Evolutionary conservation across 1,140 invertebrate species (phyloP).

Genomic region (Lepidostoma basale): DNA sequence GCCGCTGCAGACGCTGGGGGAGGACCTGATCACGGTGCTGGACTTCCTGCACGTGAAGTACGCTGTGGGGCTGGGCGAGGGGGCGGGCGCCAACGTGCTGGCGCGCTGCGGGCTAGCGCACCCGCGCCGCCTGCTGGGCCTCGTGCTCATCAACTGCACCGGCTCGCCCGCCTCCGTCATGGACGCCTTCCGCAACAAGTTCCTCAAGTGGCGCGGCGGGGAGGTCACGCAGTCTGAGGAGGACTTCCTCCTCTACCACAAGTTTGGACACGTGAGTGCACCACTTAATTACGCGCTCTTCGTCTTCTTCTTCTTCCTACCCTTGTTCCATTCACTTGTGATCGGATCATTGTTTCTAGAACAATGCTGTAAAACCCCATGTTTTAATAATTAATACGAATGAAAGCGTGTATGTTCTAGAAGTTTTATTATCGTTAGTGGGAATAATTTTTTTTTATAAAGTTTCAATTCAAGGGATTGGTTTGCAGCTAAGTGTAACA

Average conservation of each 20-base stretch:
- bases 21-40: slow-evolving; percentile 81
- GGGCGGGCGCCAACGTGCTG: slow-evolving; percentile 87
- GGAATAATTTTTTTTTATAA: no score
- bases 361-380: no score
- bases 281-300: no score
- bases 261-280: slow-evolving; percentile 86
- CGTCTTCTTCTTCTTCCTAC: no score
- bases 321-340: no score
- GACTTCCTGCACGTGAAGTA: slow-evolving; percentile 80
- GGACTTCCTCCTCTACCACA: slow-evolving; percentile 86
- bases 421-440: no score
- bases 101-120: slow-evolving; percentile 83
- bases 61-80: slow-evolving; percentile 86
- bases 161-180: slow-evolving; percentile 85
- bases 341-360: no score
- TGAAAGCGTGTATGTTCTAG: no score
- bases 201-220: slow-evolving; percentile 76
- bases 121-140: slow-evolving; percentile 73
- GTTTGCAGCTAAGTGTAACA: no score
- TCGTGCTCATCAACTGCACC: slow-evolving; percentile 88
- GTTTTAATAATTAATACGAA: no score
- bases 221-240: slow-evolving; percentile 79
- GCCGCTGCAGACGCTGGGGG: slow-evolving; percentile 80
- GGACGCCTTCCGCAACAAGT: slow-evolving; percentile 85
- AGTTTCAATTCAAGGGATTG: no score